Base-by-base conservation (phyloP, 2,888 invertebrate genomes). In the Noctua janthina region DNA sequence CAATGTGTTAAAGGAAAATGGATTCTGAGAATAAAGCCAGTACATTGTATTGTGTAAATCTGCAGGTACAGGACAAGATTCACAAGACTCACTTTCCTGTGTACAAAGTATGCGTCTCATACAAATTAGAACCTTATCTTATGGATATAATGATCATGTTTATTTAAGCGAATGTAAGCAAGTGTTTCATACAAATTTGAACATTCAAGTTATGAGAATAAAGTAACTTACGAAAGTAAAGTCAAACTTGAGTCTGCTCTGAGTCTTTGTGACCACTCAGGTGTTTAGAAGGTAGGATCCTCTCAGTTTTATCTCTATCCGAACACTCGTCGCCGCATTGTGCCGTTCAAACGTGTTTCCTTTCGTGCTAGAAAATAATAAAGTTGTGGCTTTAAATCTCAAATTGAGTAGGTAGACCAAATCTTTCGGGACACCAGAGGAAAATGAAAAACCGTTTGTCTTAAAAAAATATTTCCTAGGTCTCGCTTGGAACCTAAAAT, bases 301-400 rank as follows among this genome's bases (percentile, higher is more conserved):
- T 70, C 56, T 29, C 20, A 10, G n/a, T 39, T 35, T 71, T 82
- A 82, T 82, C 83, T 76, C 35, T 51, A 29, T 71, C n/a, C 51
- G 17, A 71, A 76, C 82, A 82, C 83, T 82, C 67, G 43, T 35
- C 20, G 64, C 51, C 13, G n/a, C n/a, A 71, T n/a, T 68, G 59
- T 62, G 68, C 23, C 6, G 10, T 59, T 59, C 75, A 20, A 66
- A 43, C 17, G 39, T 59, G 51, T 35, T 81, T 74, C 13, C 56
- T 70, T 56, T 81, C 23, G 6, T 20, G n/a, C 3, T n/a, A 15
- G 6, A 54, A 46, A 78, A 67, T 77, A 35, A 11, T 46, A 2
- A 66, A 64, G 23, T 17, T 51, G 29, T 29, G 7, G 23, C 23
- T 56, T 68, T n/a, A n/a, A 43, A 20, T 54, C 20, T 54, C 20